Evolutionary conservation across 37 sponge, comb jelly and placozoan genomes (phyloP), one percentile per base, ranked within the genome.

Genomic region (Corticium candelabrum): DNA sequence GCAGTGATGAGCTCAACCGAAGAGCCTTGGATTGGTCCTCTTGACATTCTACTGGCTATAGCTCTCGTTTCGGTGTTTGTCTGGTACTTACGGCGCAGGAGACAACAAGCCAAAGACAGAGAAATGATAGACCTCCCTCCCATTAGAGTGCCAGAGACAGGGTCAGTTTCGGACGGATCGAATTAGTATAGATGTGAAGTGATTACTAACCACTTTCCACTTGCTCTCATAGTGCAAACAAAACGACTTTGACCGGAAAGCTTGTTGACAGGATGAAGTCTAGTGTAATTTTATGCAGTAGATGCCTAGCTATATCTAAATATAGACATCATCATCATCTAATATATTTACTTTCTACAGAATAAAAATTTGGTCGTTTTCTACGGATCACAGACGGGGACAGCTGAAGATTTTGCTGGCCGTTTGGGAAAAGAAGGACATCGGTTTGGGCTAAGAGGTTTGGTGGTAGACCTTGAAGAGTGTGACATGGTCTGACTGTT

Each of bases 321-420:
- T 76, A 3, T 3, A 76, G 11, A 27, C 11, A 27, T 34, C 74
- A 27, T 72, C 36, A 15, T 27, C 29, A 72, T 34, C 29, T 72
- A 15, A 29, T 76, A 7, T 38, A 29, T 56, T 15, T 2, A 11
- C 41, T 78, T 41, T 69, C 67, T 32, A 72, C 7, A 80, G 81
- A 74, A 76, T 2, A 3, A 80, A 34, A 80, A 80, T 35, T 87
- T 94, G 73, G 88, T 94, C n/a, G 88, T 97, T 39, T 91, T 97
- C 76, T 97, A 94, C 69, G 99, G 99, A 0, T 97, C 99, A 3
- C 99, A 97, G 78, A 97, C 99, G 32, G 99, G 99, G 1, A 97
- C 99, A 1, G 99, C 94, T 70, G 99, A 94, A 38, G 94, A 91
- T 75, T 97, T 94, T 87, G 88, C 99, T 2, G 35, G 83, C 30